A percentile compares a stretch with the other conserved stretches of the same genome.
These are phyloP conservation scores for Hyperoplus immaculatus DNA, from an alignment of 2,797 vertebrate species.

Conservation along the genomic window DNA sequence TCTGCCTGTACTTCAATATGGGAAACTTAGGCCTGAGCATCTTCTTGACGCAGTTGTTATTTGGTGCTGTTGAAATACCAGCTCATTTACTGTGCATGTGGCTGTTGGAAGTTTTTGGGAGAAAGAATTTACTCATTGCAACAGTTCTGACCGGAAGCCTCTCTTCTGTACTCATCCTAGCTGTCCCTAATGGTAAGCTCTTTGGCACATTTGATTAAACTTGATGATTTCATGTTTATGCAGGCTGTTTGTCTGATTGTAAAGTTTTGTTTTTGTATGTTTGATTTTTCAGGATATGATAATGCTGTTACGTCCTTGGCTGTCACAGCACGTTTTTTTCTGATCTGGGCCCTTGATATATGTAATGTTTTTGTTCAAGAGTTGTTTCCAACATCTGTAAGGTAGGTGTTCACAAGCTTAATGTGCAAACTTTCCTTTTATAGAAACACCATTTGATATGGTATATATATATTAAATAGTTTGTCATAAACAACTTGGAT, in stretches of 20 bases:
- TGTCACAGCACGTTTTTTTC: constrained; percentile 79
- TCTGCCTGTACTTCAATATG: constrained; percentile 83
- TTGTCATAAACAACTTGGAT: not conserved
- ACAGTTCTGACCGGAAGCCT: constrained; percentile 78
- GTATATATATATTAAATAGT: not conserved
- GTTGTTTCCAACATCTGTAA: constrained; percentile 83
- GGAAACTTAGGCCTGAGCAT: constrained; percentile 86
- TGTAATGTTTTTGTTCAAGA: constrained; percentile 84
- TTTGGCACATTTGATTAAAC: not conserved
- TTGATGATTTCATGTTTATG: not conserved
- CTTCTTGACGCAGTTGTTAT: constrained; percentile 89
- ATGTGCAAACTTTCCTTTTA: not conserved
- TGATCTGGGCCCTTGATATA: constrained; percentile 67
- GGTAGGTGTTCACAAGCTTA: constrained; percentile 17
- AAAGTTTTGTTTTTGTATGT: not conserved
- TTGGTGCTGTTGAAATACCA: constrained; percentile 84
- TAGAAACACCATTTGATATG: not conserved
- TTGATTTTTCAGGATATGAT: constrained; percentile 65
- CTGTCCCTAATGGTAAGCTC: constrained; percentile 83
- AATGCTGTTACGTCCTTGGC: constrained; percentile 76
- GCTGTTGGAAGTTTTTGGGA: constrained; percentile 80
- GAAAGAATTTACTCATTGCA: constrained; percentile 76
- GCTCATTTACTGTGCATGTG: constrained; percentile 81
- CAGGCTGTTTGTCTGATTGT: not conserved
- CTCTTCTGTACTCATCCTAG: constrained; percentile 77